These are phyloP conservation scores for Venusia cambrica DNA, from an alignment of 2,888 invertebrate genomes.

Conservation along the genomic window DNA sequence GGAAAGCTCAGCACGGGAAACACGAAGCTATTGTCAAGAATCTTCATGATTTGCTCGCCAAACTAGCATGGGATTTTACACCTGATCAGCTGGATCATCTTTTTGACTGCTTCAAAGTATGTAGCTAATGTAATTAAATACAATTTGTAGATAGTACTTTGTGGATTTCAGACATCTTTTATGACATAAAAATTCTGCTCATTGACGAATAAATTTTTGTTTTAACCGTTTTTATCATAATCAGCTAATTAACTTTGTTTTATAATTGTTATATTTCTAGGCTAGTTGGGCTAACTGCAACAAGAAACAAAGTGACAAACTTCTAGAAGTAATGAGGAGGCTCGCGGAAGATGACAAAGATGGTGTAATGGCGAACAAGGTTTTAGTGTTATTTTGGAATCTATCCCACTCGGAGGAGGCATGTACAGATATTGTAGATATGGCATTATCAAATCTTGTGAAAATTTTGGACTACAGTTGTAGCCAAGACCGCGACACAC, in stretches of 20 bases:
- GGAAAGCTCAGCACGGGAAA: conserved; percentile 98
- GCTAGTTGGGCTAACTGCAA: conserved; percentile 97
- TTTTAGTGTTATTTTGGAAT: conserved; percentile 97
- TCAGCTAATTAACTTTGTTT: conserved; percentile 1
- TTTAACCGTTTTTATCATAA: too few species aligned
- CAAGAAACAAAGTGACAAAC: conserved; percentile 96
- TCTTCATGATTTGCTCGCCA: conserved; percentile 96
- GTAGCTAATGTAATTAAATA: conserved; percentile 1
- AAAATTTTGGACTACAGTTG: conserved; percentile 99
- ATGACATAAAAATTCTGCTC: too few species aligned
- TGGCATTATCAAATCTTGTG: conserved; percentile 95
- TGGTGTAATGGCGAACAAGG: conserved; percentile 99
- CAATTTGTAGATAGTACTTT: too few species aligned
- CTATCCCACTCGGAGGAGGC: conserved; percentile 97
- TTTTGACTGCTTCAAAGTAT: conserved; percentile 97
- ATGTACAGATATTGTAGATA: conserved; percentile 98
- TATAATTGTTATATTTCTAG: conserved; percentile 51
- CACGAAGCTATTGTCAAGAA: conserved; percentile 99
- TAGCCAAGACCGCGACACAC: conserved; percentile 97
- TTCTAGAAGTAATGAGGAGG: conserved; percentile 95
- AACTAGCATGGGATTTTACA: conserved; percentile 98
- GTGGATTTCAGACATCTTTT: too few species aligned
- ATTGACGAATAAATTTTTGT: too few species aligned
- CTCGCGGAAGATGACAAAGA: conserved; percentile 99
- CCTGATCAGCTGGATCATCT: conserved; percentile 98